Conservation (phyloP, 2,888 invertebrate genomes). For the Drosophila antonietae region DNA sequence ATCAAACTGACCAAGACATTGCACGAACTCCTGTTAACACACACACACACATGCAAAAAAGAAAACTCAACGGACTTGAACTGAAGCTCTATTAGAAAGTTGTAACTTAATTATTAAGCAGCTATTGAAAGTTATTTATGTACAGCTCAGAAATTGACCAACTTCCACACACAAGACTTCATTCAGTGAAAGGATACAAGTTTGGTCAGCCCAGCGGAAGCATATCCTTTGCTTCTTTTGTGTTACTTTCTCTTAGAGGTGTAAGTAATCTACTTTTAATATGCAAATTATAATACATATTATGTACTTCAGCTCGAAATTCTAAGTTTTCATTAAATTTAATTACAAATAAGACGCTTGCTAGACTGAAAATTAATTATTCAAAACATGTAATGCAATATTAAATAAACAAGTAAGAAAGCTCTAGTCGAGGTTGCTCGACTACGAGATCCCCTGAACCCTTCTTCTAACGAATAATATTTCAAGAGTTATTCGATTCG, state of each 20-base stretch:
- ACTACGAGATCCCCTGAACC: no score
- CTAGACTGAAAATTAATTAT: slow-evolving; percentile 1
- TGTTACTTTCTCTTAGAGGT: no score
- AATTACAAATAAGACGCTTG: slow-evolving; percentile 1
- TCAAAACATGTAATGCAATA: neutral
- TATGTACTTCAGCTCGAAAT: neutral
- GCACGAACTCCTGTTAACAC: slow-evolving; percentile 12
- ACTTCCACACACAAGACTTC: slow-evolving; percentile 2
- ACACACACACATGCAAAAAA: no score
- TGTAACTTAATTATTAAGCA: slow-evolving; percentile 68
- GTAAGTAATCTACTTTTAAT: slow-evolving; percentile 1
- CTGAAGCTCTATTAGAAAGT: slow-evolving; percentile 50
- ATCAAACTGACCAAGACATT: slow-evolving; percentile 54
- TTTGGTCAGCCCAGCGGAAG: slow-evolving; percentile 36
- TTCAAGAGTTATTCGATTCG: no score
- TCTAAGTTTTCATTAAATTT: neutral
- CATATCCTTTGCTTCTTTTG: slow-evolving; percentile 15
- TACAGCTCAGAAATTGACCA: slow-evolving; percentile 33
- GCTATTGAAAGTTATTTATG: slow-evolving; percentile 56
- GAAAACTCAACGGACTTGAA: slow-evolving; percentile 36
- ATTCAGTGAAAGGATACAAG: neutral
- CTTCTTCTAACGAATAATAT: no score
- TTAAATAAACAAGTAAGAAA: neutral
- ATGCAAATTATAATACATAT: neutral
- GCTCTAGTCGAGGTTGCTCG: no score